phyloP scores from a whole-genome alignment of 2,797 vertebrate genomes.

The Triplophysa bombifrons region DNA sequence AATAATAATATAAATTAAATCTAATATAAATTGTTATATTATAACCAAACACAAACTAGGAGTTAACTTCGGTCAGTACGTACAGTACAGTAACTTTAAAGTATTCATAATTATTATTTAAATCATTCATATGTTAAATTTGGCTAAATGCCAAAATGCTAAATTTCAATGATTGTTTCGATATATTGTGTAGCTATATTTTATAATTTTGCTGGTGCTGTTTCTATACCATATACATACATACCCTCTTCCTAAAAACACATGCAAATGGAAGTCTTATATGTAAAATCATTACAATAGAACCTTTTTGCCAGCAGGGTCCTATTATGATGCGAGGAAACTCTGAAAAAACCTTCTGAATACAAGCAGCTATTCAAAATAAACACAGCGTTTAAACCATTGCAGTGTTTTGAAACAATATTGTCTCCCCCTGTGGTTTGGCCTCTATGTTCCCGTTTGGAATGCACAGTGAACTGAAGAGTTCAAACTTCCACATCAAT shows the following conservation, averaged over 20 bases:
- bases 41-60: too few relatives aligned
- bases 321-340: conserved; percentile 2
- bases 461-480: conserved; percentile 59
- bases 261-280: background rate
- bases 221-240: background rate
- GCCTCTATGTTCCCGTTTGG: conserved; percentile 53
- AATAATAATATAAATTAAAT: too few relatives aligned
- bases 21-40: too few relatives aligned
- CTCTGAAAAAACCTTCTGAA: background rate
- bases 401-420: conserved; percentile 30
- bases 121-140: too few relatives aligned
- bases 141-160: too few relatives aligned
- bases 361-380: conserved; percentile 17
- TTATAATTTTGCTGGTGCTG: background rate
- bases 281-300: conserved; percentile 1
- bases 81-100: too few relatives aligned
- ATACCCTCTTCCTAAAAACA: background rate
- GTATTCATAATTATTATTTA: too few relatives aligned
- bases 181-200: too few relatives aligned
- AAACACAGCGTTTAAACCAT: conserved; percentile 44
- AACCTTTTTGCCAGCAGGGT: background rate
- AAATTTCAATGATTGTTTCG: too few relatives aligned
- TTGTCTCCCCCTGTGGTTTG: conserved; percentile 52
- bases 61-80: too few relatives aligned
- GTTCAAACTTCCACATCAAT: conserved; percentile 65